These are phyloP conservation scores for Halyomorpha halys DNA, from an alignment of 1,140 invertebrate species.

Conservation along the genomic window DNA sequence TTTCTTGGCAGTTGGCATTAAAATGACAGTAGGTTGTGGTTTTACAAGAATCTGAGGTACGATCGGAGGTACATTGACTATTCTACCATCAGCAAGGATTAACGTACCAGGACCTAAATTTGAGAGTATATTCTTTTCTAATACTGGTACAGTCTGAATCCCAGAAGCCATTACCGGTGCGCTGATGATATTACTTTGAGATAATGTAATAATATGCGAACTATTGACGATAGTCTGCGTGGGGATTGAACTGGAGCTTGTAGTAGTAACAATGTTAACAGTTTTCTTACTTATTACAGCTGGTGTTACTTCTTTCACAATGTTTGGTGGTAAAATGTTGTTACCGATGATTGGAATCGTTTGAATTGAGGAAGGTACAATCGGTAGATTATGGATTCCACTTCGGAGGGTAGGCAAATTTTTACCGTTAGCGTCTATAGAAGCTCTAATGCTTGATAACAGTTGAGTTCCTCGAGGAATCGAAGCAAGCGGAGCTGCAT, in stretches of 20 bases:
- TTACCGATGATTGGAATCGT: neutral
- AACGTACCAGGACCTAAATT: constrained; percentile 27
- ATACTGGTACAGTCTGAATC: constrained; percentile 19
- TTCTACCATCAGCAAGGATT: constrained; percentile 26
- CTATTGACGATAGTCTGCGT: neutral
- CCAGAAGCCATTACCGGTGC: constrained; percentile 19
- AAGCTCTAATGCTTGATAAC: too few species aligned
- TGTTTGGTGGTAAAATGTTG: neutral
- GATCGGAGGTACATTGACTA: constrained; percentile 26
- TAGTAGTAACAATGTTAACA: neutral
- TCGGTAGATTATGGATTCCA: neutral
- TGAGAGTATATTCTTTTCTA: constrained; percentile 24
- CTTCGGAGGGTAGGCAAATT: too few species aligned
- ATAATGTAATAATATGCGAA: neutral
- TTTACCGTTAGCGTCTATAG: too few species aligned
- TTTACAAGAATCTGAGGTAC: constrained; percentile 25
- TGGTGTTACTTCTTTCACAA: neutral
- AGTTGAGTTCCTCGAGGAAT: too few species aligned
- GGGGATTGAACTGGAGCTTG: neutral
- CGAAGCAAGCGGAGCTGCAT: too few species aligned
- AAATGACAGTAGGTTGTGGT: constrained; percentile 22
- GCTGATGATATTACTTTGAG: constrained; percentile 16
- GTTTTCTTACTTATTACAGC: neutral
- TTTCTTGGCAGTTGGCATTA: constrained; percentile 23
- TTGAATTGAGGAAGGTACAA: neutral